Conservation (phyloP, 2,113 vertebrate genomes). For the Lagenorhynchus albirostris region DNA sequence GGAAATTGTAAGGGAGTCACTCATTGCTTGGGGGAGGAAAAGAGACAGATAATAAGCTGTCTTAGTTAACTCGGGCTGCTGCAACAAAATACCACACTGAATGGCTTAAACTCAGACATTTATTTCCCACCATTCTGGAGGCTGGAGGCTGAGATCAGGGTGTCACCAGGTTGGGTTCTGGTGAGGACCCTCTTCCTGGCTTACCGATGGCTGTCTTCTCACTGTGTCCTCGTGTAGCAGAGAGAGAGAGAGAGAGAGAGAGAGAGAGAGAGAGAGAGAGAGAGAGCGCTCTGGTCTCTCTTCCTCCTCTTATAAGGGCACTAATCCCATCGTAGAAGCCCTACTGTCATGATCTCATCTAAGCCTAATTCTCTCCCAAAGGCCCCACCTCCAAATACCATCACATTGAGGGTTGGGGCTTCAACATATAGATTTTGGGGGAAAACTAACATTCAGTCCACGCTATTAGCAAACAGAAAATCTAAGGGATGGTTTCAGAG, state of each 20-base stretch:
- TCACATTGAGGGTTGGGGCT: neutral
- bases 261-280: neutral
- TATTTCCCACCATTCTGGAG: neutral
- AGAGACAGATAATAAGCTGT: neutral
- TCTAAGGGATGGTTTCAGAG: neutral
- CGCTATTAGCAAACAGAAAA: neutral
- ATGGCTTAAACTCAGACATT: neutral
- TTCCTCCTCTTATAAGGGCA: neutral
- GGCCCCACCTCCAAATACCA: neutral
- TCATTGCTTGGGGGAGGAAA: neutral
- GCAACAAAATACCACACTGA: fast-evolving
- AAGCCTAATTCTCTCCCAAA: neutral
- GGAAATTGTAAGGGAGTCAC: neutral
- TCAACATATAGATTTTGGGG: neutral
- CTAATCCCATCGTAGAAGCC: neutral
- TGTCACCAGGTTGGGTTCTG: neutral
- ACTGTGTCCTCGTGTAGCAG: neutral
- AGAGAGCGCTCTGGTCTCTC: neutral
- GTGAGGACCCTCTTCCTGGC: neutral
- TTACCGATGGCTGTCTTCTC: neutral
- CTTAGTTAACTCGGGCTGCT: neutral
- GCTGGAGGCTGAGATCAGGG: neutral
- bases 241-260: neutral
- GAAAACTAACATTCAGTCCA: neutral
- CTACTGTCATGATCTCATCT: neutral